phyloP scores from a whole-genome alignment of 2,888 invertebrate species.

The Dioctria linearis region DNA sequence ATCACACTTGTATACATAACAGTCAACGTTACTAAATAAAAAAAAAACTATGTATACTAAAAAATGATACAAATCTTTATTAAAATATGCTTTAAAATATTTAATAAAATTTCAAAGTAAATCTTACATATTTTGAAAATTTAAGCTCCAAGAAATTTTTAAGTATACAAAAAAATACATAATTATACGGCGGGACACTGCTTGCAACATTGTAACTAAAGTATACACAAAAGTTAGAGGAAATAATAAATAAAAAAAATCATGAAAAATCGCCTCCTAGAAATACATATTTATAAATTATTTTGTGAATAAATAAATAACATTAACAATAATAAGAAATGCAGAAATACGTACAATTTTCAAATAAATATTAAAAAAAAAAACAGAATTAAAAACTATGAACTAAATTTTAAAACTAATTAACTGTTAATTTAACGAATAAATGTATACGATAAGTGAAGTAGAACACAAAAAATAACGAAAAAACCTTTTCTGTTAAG shows the following conservation, averaged over 20 bases:
- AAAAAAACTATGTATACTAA: constrained; percentile 45
- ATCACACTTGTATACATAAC: constrained; percentile 3
- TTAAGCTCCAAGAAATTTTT: constrained; percentile 12
- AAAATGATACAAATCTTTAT: constrained; percentile 43
- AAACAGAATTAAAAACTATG: constrained; percentile 27
- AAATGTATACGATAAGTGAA: constrained; percentile 51
- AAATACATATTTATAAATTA: constrained; percentile 18
- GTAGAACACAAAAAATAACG: constrained; percentile 26
- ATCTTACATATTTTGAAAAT: constrained; percentile 36
- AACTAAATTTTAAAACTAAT: constrained; percentile 8
- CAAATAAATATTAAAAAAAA: constrained; percentile 21
- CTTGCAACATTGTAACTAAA: constrained; percentile 22
- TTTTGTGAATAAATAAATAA: constrained; percentile 39
- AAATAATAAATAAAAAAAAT: constrained; percentile 6
- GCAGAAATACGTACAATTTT: constrained; percentile 51
- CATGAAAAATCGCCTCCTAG: constrained; percentile 35
- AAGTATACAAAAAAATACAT: constrained; percentile 29
- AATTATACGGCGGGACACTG: not conserved
- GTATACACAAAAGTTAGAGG: constrained; percentile 28
- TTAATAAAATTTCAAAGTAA: constrained; percentile 32
- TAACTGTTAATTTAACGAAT: constrained; percentile 39
- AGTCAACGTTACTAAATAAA: not conserved
- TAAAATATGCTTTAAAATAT: constrained; percentile 36
- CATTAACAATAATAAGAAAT: not conserved
- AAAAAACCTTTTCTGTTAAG: constrained; percentile 7